A percentile compares a stretch with the other conserved stretches of the same genome.
These are phyloP conservation scores for Peromyscus attwateri DNA, from an alignment of 2,797 vertebrate species.

Conservation along the genomic window DNA sequence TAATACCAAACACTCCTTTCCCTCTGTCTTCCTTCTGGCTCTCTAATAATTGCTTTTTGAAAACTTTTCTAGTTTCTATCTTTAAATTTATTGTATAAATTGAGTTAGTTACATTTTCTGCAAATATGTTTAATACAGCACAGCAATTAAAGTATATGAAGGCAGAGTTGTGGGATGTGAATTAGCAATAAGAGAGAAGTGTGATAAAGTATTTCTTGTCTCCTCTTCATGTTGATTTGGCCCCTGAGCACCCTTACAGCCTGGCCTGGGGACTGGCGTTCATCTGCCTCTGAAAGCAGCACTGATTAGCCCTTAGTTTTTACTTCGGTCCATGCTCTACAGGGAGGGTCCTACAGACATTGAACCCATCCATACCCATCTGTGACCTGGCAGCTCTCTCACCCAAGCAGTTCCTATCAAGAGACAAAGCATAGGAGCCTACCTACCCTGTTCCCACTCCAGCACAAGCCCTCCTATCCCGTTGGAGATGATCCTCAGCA, in stretches of 20 bases:
- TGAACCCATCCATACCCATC: not conserved
- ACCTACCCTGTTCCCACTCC: not conserved
- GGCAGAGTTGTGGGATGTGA: not conserved
- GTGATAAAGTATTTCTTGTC: not conserved
- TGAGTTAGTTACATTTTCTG: not conserved
- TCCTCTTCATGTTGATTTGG: not conserved
- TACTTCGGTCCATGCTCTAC: not conserved
- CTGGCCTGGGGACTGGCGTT: not conserved
- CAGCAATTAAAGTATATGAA: not conserved
- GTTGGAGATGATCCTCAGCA: not conserved
- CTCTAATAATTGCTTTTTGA: not conserved
- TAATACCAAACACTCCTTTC: not conserved
- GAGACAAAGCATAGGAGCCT: not conserved
- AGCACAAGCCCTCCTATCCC: not conserved
- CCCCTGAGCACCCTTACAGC: not conserved
- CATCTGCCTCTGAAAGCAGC: not conserved
- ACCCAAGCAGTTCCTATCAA: not conserved
- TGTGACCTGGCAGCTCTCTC: not conserved
- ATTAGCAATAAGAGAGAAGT: not conserved
- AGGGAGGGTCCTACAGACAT: not conserved
- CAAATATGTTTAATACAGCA: not conserved
- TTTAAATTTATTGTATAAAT: constrained; percentile 15
- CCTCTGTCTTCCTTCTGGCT: not conserved
- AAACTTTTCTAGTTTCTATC: not conserved
- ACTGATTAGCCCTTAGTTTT: not conserved